Percentiles rank a stretch among this genome's conserved stretches.
Conservation (phyloP, 2,797 vertebrate genomes). For the Nyctalus aviator region DNA sequence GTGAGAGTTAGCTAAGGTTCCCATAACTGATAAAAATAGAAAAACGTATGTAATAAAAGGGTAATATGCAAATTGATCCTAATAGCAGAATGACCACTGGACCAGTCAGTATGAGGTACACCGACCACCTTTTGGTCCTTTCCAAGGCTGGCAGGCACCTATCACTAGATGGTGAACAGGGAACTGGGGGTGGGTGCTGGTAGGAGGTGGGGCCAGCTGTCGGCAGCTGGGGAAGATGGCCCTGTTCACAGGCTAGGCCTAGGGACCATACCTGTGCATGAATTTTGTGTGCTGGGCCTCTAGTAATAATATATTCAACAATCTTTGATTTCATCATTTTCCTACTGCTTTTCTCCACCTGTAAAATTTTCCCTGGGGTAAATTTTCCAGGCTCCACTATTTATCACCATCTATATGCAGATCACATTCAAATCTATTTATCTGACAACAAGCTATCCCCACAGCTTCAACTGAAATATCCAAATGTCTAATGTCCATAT, state of each 20-base stretch:
- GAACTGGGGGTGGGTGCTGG: no score
- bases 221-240: no score
- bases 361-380: background rate
- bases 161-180: no score
- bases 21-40: background rate
- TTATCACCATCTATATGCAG: background rate
- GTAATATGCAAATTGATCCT: no score
- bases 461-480: background rate
- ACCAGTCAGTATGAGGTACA: no score
- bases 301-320: constrained; percentile 3
- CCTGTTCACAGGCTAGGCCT: no score
- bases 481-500: background rate
- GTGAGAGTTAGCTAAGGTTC: background rate
- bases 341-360: background rate
- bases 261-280: no score
- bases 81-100: no score
- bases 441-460: background rate
- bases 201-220: no score
- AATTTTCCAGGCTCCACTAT: background rate
- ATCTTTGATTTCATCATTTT: constrained; percentile 24
- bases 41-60: background rate
- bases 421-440: constrained; percentile 16
- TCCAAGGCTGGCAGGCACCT: rapidly evolving
- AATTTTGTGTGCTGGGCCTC: no score
- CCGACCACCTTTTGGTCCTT: no score